Conservation (phyloP, 2,888 invertebrate species). For the Drosophila pegasa region DNA sequence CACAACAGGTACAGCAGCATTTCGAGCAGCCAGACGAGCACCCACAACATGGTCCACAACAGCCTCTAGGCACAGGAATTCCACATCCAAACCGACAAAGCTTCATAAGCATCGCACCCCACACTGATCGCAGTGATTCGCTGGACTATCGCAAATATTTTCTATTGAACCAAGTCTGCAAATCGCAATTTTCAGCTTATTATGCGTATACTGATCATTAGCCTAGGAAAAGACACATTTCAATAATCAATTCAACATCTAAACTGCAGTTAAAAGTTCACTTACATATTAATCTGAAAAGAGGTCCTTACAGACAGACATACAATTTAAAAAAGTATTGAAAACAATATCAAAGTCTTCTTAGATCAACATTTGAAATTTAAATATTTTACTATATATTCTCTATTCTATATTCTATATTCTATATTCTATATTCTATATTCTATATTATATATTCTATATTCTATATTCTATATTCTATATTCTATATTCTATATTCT, state of each 20-base stretch:
- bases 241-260: not conserved
- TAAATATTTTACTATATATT: too few relatives aligned
- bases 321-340: conserved; percentile 2
- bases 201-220: not conserved
- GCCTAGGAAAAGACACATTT: not conserved
- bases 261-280: not conserved
- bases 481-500: not conserved
- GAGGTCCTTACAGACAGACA: not conserved
- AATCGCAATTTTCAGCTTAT: conserved; percentile 5
- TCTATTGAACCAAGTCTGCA: not conserved
- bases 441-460: not conserved
- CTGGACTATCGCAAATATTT: not conserved
- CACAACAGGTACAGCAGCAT: conserved; percentile 42
- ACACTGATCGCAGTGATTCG: not conserved
- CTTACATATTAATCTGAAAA: conserved; percentile 17
- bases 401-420: too few relatives aligned
- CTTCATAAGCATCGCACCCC: conserved; percentile 27
- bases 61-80: conserved; percentile 1
- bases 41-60: conserved; percentile 2
- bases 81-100: conserved; percentile 7
- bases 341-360: not conserved
- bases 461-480: not conserved
- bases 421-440: not conserved
- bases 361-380: not conserved
- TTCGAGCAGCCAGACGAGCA: conserved; percentile 28